These are phyloP conservation scores for Tenualosa thibaudeaui DNA, from an alignment of 2,797 vertebrate genomes.

Conservation along the genomic window DNA sequence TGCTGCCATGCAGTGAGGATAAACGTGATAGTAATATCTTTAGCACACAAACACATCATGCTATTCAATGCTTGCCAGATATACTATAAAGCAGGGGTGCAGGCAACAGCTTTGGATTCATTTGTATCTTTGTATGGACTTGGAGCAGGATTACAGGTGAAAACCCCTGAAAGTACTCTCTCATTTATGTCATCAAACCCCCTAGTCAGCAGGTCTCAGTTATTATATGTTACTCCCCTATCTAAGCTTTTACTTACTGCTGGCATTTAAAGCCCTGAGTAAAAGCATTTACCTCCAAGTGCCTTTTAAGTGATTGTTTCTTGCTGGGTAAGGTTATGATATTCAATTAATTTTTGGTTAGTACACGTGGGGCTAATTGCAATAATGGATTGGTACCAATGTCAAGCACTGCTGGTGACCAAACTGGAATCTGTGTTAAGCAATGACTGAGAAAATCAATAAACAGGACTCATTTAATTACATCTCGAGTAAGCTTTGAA, in stretches of 20 bases:
- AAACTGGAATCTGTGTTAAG: conserved; percentile 34
- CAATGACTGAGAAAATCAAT: conserved; percentile 62
- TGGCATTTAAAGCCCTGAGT: conserved; percentile 13
- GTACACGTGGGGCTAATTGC: conserved; percentile 56
- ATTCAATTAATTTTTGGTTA: conserved; percentile 54
- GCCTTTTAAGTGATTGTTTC: conserved; percentile 37
- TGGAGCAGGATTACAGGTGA: background rate
- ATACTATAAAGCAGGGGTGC: background rate
- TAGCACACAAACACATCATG: background rate
- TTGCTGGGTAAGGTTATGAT: conserved; percentile 37
- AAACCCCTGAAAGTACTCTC: background rate
- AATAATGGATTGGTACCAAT: conserved; percentile 60
- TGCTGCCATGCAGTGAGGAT: conserved; percentile 12
- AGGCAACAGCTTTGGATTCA: background rate
- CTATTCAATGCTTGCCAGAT: background rate
- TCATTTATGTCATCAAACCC: background rate
- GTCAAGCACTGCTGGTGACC: conserved; percentile 36
- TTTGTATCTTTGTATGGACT: background rate
- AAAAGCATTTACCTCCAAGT: conserved; percentile 37
- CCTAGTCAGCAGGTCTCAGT: background rate
- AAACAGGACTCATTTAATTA: conserved; percentile 71
- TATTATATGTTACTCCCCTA: background rate
- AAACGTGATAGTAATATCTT: background rate
- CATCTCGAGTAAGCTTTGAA: conserved; percentile 62
- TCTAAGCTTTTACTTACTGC: conserved; percentile 15